phyloP scores from a whole-genome alignment of 2,113 vertebrate genomes.

The Indicator maculatus region DNA sequence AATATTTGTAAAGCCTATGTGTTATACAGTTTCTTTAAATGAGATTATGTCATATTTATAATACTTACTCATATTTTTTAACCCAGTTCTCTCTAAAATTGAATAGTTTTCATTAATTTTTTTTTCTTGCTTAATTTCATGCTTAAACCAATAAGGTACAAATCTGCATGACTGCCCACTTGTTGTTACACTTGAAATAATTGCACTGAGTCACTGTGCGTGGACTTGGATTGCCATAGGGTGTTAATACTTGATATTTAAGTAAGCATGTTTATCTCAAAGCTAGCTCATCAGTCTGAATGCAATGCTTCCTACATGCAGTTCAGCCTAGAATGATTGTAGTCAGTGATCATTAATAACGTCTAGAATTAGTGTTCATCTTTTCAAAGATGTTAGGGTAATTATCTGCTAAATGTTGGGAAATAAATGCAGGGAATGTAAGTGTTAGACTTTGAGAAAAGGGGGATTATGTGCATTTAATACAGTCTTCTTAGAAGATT shows the following conservation, averaged over 20 bases:
- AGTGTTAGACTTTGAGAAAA: not conserved
- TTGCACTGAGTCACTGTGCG: slow-evolving; percentile 57
- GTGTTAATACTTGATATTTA: slow-evolving; percentile 50
- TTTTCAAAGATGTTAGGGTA: not conserved
- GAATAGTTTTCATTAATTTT: slow-evolving; percentile 62
- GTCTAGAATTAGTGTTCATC: not conserved
- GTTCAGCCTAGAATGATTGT: not conserved
- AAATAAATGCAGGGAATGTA: not conserved
- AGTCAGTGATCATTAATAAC: not conserved
- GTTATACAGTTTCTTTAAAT: slow-evolving; percentile 55
- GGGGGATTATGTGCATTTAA: not conserved
- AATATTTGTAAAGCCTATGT: slow-evolving; percentile 70
- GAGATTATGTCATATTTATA: slow-evolving; percentile 70
- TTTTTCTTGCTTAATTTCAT: slow-evolving; percentile 65
- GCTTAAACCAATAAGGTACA: slow-evolving; percentile 64
- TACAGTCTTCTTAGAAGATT: not conserved
- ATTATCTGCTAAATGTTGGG: not conserved
- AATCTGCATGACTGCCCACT: slow-evolving; percentile 60
- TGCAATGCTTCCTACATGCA: not conserved
- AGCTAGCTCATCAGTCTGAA: slow-evolving; percentile 17
- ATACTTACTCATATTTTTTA: slow-evolving; percentile 43
- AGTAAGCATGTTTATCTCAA: slow-evolving; percentile 44
- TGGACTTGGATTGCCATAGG: slow-evolving; percentile 39
- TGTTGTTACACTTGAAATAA: slow-evolving; percentile 47
- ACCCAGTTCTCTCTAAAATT: slow-evolving; percentile 33